Evolutionary conservation across 2,113 vertebrate genomes (phyloP), one percentile per base, ranked within the genome.

Genomic region (Cynopterus brachyotis): DNA sequence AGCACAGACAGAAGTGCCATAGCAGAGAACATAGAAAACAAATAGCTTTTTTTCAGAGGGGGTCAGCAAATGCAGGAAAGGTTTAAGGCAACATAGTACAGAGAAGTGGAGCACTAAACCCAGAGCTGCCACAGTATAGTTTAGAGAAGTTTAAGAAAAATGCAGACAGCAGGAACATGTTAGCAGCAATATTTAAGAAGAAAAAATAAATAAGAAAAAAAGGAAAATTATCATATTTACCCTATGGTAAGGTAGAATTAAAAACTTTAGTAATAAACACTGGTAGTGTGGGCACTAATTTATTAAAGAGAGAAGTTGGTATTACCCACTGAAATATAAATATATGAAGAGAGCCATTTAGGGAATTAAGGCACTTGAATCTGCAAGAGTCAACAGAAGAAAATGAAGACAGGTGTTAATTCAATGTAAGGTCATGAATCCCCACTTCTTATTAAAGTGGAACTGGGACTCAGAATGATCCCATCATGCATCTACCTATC

Each of bases 121-220:
- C 7, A 28, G 59, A 47, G 50, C 2, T 10, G 10, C 3, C 20
- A 4, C 45, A 32, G 5, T 0, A 20, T 1, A 35, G 55, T 3
- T 22, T 35, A 40, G 40, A 26, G 24, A 35, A 24, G 10, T 47
- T 32, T 50, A 24, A 0, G 6, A 30, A 2, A n/a, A 75, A 24
- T 62, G 9, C n/a, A 35, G 17, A 57, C 1, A 82, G 16, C 16
- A 86, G n/a, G 66, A 40, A 30, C 50, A 50, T 15, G 4, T 15
- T 16, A 50, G 37, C 40, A 40, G 28, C 26, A 47, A 16, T 40
- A 22, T 4, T 6, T 13, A 11, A 30, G 24, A 69, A 70, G 40
- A 4, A 76, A 22, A 80, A 84, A 79, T 45, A 16, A 35, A 35
- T 4, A 4, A 60, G 53, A 24, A n/a, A 75, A 79, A 53, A 22